phyloP scores from a whole-genome alignment of 2,888 invertebrate species.

The Athripsodes cinereus region DNA sequence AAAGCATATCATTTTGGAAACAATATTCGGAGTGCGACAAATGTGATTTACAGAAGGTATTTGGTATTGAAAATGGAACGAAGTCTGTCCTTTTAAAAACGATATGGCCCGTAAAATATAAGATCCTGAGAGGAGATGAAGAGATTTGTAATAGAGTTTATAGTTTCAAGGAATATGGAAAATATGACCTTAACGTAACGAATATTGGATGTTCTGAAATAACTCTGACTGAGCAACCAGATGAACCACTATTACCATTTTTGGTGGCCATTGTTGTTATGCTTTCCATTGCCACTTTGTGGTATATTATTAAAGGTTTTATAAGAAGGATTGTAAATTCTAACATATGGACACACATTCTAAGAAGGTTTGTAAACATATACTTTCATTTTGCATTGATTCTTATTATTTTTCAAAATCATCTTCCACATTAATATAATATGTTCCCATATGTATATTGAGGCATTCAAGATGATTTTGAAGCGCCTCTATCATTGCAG shows the following conservation, averaged over 20 bases:
- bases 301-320: conserved; percentile 46
- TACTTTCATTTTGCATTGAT: too few relatives aligned
- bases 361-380: conserved; percentile 41
- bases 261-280: conserved; percentile 43
- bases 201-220: conserved; percentile 35
- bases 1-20: conserved; percentile 39
- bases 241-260: conserved; percentile 43
- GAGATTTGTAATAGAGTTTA: conserved; percentile 39
- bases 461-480: too few relatives aligned
- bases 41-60: conserved; percentile 15
- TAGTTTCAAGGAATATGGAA: conserved; percentile 42
- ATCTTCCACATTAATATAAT: too few relatives aligned
- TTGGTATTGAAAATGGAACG: conserved; percentile 27
- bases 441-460: too few relatives aligned
- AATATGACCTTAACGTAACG: conserved; percentile 38
- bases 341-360: conserved; percentile 41
- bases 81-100: conserved; percentile 35
- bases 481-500: too few relatives aligned
- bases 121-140: conserved; percentile 32
- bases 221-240: conserved; percentile 47
- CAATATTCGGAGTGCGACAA: conserved; percentile 45
- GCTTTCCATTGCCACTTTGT: conserved; percentile 45
- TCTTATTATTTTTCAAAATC: too few relatives aligned
- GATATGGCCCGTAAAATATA: conserved; percentile 38
- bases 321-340: conserved; percentile 42